Evolutionary conservation across 2,888 invertebrate species (phyloP), one percentile per base, ranked within the genome.

Genomic region (Pristionchus maxplancki): DNA sequence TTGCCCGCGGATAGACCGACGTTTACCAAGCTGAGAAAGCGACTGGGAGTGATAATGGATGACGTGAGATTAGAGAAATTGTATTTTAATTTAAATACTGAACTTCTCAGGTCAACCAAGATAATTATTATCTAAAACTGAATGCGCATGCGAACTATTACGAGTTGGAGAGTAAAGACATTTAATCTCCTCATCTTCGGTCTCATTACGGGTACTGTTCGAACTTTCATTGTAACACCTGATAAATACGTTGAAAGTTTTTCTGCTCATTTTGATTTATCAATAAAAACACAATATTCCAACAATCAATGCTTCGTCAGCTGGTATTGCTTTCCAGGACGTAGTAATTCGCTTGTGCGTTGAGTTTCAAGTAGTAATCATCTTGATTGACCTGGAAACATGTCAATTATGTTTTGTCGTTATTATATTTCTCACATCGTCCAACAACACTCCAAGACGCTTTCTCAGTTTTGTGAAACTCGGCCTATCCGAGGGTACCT

Each of bases 351-450:
- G 50, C 34, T 20, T 82, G 28, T 2, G 50, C 34, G 34, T 82
- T 58, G 8, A 82, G 53, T n/a, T 82, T 53, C n/a, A 82, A 53
- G 17, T 82, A 82, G 53, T 82, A 82, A 8, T 82, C 53, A n/a
- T 53, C 82, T 37, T 50, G 53, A 5, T 50, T 31, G 8, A 53
- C 34, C 82, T 82, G 53, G 3, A 81, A 81, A n/a, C n/a, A n/a
- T n/a, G n/a, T n/a, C n/a, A n/a, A n/a, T n/a, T n/a, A n/a, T n/a
- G n/a, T n/a, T 1, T 11, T 64, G 28, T 15, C 24, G 8, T 40
- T 20, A 1, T 28, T 78, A 2, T 44, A 3, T 24, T 48, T 17
- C 40, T 44, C 20, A 48, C 78, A 48, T 78, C 78, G 28, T 78
- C 78, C 20, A 78, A 78, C 8, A 53, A 34, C 3, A 34, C 31